phyloP scores from a whole-genome alignment of 2,113 vertebrate species.

The Neopipo cinnamomea region DNA sequence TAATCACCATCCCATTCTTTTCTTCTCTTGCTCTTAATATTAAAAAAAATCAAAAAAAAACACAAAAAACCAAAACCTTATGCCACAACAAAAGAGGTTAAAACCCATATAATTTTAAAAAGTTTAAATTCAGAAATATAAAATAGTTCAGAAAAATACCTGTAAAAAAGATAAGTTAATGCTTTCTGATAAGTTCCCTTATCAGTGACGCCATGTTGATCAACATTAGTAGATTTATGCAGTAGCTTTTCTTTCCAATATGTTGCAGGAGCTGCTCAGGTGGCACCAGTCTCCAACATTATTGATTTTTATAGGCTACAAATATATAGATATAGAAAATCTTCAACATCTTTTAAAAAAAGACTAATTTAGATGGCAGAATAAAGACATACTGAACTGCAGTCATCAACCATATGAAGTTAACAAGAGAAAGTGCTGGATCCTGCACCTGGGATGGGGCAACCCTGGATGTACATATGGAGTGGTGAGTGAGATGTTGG shows the following conservation, averaged over 20 bases:
- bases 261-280: neutral
- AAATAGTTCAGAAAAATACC: neutral
- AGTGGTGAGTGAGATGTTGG: neutral
- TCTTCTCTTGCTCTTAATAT: neutral
- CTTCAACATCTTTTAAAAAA: neutral
- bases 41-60: too few species aligned
- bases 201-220: neutral
- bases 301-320: neutral
- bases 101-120: neutral
- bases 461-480: neutral
- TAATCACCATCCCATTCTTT: neutral
- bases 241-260: neutral
- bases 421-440: neutral
- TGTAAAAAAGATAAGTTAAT: neutral
- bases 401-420: neutral
- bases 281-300: neutral
- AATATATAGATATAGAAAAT: neutral
- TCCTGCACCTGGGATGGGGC: neutral
- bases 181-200: neutral
- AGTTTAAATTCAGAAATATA: neutral
- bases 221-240: neutral
- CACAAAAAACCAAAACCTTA: too few species aligned
- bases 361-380: neutral
- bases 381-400: neutral
- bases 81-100: neutral